Evolutionary conservation across 92 coral and sea anemone species (phyloP).

Genomic region (Porites rus): DNA sequence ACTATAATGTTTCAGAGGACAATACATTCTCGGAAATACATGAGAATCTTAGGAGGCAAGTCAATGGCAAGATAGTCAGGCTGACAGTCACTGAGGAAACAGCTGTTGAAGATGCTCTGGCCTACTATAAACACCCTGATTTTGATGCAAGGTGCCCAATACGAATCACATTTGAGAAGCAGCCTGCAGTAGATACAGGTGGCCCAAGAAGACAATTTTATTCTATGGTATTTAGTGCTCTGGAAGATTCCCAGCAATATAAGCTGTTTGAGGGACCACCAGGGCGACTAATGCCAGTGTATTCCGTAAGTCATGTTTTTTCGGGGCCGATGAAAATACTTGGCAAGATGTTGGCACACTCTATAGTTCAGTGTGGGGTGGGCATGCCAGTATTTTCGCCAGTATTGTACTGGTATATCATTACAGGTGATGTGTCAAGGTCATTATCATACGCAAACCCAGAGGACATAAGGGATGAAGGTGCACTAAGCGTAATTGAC

Average conservation of each 20-base stretch:
- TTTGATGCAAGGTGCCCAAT: slow-evolving; percentile 13
- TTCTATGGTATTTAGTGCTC: not conserved
- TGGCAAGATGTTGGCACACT: slow-evolving; percentile 62
- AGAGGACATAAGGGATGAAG: slow-evolving; percentile 2
- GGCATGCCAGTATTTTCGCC: slow-evolving; percentile 51
- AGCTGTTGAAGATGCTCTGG: slow-evolving; percentile 1
- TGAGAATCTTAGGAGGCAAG: too few relatives aligned
- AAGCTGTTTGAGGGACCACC: slow-evolving; percentile 57
- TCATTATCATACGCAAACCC: slow-evolving; percentile 29
- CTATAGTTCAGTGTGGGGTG: slow-evolving; percentile 53
- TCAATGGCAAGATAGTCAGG: too few relatives aligned
- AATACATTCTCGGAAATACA: too few relatives aligned
- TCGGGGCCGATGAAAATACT: slow-evolving; percentile 52
- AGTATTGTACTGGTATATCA: slow-evolving; percentile 58
- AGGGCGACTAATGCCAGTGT: slow-evolving; percentile 21
- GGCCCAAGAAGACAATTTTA: slow-evolving; percentile 25
- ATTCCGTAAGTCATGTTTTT: slow-evolving; percentile 39
- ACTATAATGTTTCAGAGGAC: too few relatives aligned
- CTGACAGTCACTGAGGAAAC: too few relatives aligned
- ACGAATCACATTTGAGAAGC: slow-evolving; percentile 3
- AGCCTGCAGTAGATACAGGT: slow-evolving; percentile 27
- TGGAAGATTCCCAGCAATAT: not conserved
- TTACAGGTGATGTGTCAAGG: slow-evolving; percentile 25
- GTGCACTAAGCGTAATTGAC: too few relatives aligned
- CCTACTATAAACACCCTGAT: slow-evolving; percentile 16